Evolutionary conservation across 2,797 vertebrate species (phyloP), one percentile per base, ranked within the genome.

Genomic region (Tauraco hartlaubi): DNA sequence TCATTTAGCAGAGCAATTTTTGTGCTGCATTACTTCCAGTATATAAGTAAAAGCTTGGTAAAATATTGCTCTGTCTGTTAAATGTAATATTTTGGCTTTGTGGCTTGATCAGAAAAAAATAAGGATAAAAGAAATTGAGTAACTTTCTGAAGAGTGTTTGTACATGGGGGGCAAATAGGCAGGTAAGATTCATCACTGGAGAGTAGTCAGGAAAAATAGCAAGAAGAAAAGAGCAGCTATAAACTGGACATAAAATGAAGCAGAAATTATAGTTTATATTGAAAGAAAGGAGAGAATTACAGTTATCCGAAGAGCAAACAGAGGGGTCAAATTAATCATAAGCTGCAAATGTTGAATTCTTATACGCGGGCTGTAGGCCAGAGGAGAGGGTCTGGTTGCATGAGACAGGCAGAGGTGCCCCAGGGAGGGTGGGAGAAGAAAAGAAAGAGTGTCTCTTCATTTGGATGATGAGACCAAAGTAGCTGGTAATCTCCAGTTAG

Each of bases 1-100:
- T 94, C 92, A 51, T 73, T 94, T 94, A 85, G 22, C 37, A 90
- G 72, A 91, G 43, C 31, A 63, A 80, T 71, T 90, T 94, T 64
- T 90, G 79, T 91, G 81, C 61, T 56, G 71, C 17, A 7, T 58
- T 61, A 67, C 90, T 94, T 89, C 59, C 51, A 63, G 7, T 56
- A 25, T 66, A 59, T 85, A 74, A 46, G 31, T 81, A 88, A 92
- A 77, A 96, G 33, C 62, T 37, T 35, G 39, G 56, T 88, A 79
- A 96, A 96, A 90, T 68, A 90, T 72, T 79, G 18, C 79, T 77
- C 52, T 80, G 35, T 61, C 46, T 77, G 31, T 83, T 73, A 90
- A 79, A 73, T 48, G 13, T 49, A 76, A 29, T 89, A 63, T 96
- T 94, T 95, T 83, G 59, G 17, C 46, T 88, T 81, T 79, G 26